phyloP scores from a whole-genome alignment of 1,140 invertebrate genomes.

The Cydia pomonella region DNA sequence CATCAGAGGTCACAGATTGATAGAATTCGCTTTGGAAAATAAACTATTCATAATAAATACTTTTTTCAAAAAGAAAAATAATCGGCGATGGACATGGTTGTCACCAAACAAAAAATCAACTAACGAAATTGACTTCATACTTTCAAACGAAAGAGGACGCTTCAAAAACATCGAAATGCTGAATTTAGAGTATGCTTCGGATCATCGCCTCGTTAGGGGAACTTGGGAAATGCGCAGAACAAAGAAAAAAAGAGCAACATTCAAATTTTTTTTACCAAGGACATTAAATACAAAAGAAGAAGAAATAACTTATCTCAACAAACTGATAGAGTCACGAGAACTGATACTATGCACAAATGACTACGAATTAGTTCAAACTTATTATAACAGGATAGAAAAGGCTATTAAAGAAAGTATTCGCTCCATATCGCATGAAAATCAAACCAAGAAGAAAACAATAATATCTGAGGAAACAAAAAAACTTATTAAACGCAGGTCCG shows the following conservation, averaged over 20 bases:
- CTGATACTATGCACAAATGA: background rate
- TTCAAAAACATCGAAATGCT: constrained; percentile 13
- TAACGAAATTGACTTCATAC: constrained; percentile 22
- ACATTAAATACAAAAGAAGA: background rate
- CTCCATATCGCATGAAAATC: background rate
- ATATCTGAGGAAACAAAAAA: background rate
- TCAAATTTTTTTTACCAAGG: background rate
- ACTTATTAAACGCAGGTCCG: background rate
- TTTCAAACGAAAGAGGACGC: background rate
- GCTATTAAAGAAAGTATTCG: background rate
- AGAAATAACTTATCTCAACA: background rate
- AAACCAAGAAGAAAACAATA: background rate
- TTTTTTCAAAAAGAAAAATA: constrained; percentile 27
- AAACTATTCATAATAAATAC: constrained; percentile 13
- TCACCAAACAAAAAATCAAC: constrained; percentile 12
- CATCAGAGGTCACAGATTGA: constrained; percentile 1
- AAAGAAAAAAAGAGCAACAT: background rate
- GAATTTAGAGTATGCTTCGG: background rate
- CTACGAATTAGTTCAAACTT: background rate
- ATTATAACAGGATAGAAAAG: background rate
- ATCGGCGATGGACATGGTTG: background rate
- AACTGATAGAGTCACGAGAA: background rate
- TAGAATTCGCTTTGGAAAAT: constrained; percentile 19
- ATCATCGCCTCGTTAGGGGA: constrained; percentile 8
- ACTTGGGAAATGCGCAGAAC: background rate